Base-by-base conservation (phyloP, 2,113 vertebrate genomes). In the Trematomus loennbergii region DNA sequence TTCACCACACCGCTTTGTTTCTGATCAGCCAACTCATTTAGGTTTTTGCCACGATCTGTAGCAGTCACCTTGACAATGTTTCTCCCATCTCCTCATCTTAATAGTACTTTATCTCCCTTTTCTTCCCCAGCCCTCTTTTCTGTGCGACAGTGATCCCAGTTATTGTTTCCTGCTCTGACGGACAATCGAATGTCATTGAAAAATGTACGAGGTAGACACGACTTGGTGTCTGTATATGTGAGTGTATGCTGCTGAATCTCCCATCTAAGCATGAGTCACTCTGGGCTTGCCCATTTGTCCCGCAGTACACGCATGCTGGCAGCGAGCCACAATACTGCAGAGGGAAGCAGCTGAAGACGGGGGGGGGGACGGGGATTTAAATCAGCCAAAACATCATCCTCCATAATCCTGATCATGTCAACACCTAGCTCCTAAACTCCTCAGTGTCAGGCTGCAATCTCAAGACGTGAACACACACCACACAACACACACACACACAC, bases 1-100 rank as follows among this genome's bases (percentile, higher is more conserved):
- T 13, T 74, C 66, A 45, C 71, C 62, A 57, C 70, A 40, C 55
- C 66, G 50, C 76, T 80, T 75, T 45, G 22, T 58, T 73, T 87
- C 78, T 5, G 50, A 79, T 63, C 78, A 25, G 83, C 70, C 59
- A 52, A 25, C 87, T 93, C 85, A 90, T 93, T 83, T 91, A 90
- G 92, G 92, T 91, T 86, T 88, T 87, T 75, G 88, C 60, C 0
- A 81, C 84, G 79, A 82, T 92, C 90, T 82, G 53, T 5, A 3
- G 75, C 87, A 90, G 92, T 95, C 93, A 95, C 92, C 92, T 95
- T 95, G 92, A 89, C 79, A 80, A 75, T 85, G 76, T 59, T 68
- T 54, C 68, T 62, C 63, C 72, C 16, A 89, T 93, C 82, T 73
- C 78, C 75, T 83, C 86, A 91, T 93, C 89, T 91, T 89, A 91